Base-by-base conservation (phyloP, 1,140 invertebrate genomes). In the Drosophila subpulchrella region DNA sequence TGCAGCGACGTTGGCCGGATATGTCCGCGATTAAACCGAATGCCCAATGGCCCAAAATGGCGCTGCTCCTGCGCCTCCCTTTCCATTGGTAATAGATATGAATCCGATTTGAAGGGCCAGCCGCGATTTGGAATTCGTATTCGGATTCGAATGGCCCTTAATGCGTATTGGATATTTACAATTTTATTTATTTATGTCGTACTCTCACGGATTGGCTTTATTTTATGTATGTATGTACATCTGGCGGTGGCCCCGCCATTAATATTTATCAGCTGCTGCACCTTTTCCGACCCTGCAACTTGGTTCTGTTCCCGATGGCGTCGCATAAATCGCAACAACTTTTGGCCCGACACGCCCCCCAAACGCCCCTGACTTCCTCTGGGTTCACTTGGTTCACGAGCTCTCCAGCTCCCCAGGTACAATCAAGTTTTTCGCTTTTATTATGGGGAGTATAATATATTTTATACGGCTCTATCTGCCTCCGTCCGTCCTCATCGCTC, bases 401-500 rank as follows among this genome's bases (percentile, higher is more conserved):
- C 75, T 75, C 7, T 1, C 7, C 8, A 10, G 6, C 8, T 34
- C 32, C 3, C 72, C 76, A 81, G 81, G 53, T 85, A 75, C 82
- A 85, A 85, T 86, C 78, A 81, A 85, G 82, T 85, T 85, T 85
- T 82, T 73, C 60, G 83, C 54, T 41, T 88, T 88, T 82, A 77
- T 88, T 88, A 77, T 67, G 58, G 78, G 46, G 36, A 75, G 61
- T 80, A 88, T 88, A 80, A 83, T 70, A 80, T 70, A 88, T 88
- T 77, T 88, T 83, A 88, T 76, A 70, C 42, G 46, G 38, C 61
- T 63, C 15, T 68, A 57, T 72, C 47, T 75, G 41, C 46, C 41
- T 42, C 67, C 34, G 17, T 42, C 67, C 34, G 17, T 44, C 70
- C 42, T 24, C 32, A 24, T 24, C 42, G 30, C 54, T 65, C 42